phyloP scores from a whole-genome alignment of 2,797 vertebrate genomes.

The Malurus leucopterus region DNA sequence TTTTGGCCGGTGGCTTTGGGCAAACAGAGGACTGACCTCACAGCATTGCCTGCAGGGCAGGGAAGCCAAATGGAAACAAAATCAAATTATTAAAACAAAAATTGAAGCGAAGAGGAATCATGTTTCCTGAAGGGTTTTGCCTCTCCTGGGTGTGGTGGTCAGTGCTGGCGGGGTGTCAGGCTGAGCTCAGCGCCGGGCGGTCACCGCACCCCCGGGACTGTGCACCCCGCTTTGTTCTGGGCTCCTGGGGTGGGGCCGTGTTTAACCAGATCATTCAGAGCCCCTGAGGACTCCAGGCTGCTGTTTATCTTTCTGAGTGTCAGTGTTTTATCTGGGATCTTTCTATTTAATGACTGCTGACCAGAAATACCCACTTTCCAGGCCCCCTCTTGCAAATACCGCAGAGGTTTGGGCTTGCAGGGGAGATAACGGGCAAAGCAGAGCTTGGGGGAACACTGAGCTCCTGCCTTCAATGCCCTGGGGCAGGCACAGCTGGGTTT shows the following conservation, averaged over 20 bases:
- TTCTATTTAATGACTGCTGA: background rate
- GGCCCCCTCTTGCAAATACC: background rate
- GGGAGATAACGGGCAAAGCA: background rate
- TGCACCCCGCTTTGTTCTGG: rapidly evolving
- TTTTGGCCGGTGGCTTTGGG: background rate
- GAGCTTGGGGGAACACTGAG: background rate
- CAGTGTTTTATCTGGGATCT: background rate
- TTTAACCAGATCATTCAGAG: background rate
- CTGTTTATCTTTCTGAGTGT: background rate
- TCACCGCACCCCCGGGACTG: rapidly evolving
- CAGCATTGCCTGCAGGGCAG: background rate
- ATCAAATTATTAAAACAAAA: background rate
- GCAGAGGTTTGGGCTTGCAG: background rate
- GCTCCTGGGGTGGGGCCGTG: background rate
- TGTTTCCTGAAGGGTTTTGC: slow-evolving; percentile 24
- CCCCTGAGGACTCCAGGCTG: background rate
- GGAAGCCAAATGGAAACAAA: background rate
- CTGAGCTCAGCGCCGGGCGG: background rate
- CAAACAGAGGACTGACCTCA: background rate
- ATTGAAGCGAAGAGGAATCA: background rate
- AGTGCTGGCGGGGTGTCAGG: background rate
- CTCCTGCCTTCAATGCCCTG: background rate
- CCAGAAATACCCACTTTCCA: background rate
- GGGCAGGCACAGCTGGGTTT: background rate
- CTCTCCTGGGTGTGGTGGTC: slow-evolving; percentile 44